Conservation (phyloP, 2,113 vertebrate genomes). For the Chrysochloris asiatica region DNA sequence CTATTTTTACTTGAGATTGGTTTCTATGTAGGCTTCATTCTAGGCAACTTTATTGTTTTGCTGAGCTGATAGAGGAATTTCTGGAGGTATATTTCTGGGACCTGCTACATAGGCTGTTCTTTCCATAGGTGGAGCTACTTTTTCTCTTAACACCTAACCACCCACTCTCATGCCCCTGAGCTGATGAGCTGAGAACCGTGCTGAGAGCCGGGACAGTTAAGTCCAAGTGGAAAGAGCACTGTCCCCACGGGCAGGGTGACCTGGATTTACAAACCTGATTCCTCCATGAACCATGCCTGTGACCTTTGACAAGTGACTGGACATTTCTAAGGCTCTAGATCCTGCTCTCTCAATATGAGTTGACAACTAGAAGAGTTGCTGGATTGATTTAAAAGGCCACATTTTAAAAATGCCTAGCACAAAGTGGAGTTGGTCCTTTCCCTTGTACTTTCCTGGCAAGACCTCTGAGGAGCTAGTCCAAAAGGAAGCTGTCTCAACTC, state of each 20-base stretch:
- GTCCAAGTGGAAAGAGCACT: neutral
- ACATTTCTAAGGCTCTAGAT: neutral
- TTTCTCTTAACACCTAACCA: neutral
- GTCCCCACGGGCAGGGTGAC: neutral
- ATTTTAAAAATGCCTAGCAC: neutral
- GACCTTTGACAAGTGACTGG: neutral
- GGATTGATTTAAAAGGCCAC: neutral
- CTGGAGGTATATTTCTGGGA: no score
- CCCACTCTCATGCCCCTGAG: accelerated
- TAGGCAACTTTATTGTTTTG: neutral
- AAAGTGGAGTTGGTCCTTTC: neutral
- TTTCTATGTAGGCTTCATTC: neutral
- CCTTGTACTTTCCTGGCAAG: neutral
- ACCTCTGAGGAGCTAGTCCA: neutral
- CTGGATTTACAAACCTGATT: neutral
- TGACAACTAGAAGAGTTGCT: neutral
- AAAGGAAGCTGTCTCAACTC: neutral
- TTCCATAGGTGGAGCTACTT: neutral
- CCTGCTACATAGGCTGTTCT: neutral
- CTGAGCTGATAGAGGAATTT: neutral
- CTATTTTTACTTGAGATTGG: neutral
- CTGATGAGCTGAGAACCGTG: no score
- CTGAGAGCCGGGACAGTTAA: accelerated
- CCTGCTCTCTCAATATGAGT: neutral
- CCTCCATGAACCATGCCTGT: neutral